Base-by-base conservation (phyloP, 2,797 vertebrate genomes). In the Malacoraja senta region DNA sequence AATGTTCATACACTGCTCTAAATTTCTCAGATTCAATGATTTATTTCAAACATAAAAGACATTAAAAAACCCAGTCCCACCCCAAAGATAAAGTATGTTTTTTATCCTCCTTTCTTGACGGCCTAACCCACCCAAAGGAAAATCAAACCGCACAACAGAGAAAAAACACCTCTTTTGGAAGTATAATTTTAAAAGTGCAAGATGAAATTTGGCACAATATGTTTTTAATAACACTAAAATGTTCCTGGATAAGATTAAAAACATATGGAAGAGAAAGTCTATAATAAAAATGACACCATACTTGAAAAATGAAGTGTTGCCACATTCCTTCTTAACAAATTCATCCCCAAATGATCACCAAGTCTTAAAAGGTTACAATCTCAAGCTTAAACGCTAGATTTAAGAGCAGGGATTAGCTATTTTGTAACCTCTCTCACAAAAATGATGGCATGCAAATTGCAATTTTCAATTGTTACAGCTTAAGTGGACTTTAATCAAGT, bases 271-370 rank as follows among this genome's bases (percentile, higher is more conserved):
- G 13, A 86, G 83, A 78, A 32, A 78, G 77, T 78, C n/a, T 65
- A 21, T 38, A 32, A 88, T 13, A 84, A 84, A 83, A 61, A 61
- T 32, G 15, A 19, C 83, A 86, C 58, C 15, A 86, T 86, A 65
- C 65, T 88, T 88, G 84, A 88, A 65, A 88, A 88, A 88, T 79
- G 35, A 38, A 38, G n/a, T 35, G 84, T 24, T 65, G n/a, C n/a
- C 13, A 8, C 13, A 32, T 88, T 88, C 8, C 35, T 78, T 32
- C 77, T 88, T 8, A 21, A 65, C 84, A 88, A 65, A 68, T 68
- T 88, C n/a, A 32, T 65, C 53, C 81, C 53, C 2, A 83, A 58
- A 29, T 58, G 53, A 83, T 58, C 83, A 15, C 63, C 1, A 78
- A 78, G 78, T 79, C 78, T 38, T 79, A 78, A 78, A 77, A 78